phyloP scores from a whole-genome alignment of 2,888 invertebrate genomes.

The Agonopterix heracliana region DNA sequence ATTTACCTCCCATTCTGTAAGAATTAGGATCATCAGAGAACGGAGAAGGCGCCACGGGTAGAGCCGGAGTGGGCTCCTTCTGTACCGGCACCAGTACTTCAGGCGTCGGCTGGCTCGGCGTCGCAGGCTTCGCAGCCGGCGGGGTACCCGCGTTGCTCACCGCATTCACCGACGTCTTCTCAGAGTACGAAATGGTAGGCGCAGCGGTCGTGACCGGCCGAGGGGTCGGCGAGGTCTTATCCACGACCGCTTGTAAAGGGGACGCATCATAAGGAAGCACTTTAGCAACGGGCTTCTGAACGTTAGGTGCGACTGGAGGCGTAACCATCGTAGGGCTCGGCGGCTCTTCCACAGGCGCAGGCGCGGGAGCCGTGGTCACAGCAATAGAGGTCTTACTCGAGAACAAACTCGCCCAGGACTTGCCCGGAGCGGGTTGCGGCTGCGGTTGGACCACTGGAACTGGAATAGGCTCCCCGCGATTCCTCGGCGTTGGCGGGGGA shows the following conservation, averaged over 20 bases:
- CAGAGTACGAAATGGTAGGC: conserved; percentile 46
- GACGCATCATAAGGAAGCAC: conserved; percentile 77
- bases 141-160: conserved; percentile 25
- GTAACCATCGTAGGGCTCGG: conserved; percentile 40
- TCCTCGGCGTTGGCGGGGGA: conserved; percentile 63
- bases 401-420: conserved; percentile 83
- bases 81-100: conserved; percentile 26
- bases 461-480: conserved; percentile 50
- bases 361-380: conserved; percentile 21
- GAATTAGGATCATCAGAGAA: conserved; percentile 80
- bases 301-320: conserved; percentile 39
- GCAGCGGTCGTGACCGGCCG: conserved; percentile 21
- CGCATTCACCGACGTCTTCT: conserved; percentile 41
- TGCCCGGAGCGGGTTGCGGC: conserved; percentile 60
- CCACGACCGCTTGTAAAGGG: conserved; percentile 45
- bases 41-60: conserved; percentile 62
- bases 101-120: neutral
- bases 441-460: conserved; percentile 47
- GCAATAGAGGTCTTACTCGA: conserved; percentile 47
- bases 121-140: conserved; percentile 15
- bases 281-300: conserved; percentile 77
- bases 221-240: conserved; percentile 39
- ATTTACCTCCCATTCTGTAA: conserved; percentile 81
- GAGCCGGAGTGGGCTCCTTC: conserved; percentile 48
- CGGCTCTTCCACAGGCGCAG: conserved; percentile 43